phyloP scores from a whole-genome alignment of 2,888 invertebrate genomes.

The Caenorhabditis angaria region DNA sequence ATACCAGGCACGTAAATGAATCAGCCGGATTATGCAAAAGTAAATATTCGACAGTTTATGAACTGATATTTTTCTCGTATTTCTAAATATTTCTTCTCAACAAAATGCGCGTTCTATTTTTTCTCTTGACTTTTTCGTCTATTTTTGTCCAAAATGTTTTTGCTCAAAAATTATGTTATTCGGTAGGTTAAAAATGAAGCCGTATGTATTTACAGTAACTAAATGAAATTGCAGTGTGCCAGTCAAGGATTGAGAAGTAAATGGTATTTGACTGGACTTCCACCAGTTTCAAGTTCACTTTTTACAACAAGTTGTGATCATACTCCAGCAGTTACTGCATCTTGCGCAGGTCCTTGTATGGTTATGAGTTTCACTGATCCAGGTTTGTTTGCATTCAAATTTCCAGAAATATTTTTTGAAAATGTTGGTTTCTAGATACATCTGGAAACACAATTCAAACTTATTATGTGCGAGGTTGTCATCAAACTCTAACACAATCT shows the following conservation, averaged over 20 bases:
- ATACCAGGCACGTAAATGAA: not conserved
- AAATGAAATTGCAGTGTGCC: constrained; percentile 37
- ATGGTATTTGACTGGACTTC: constrained; percentile 54
- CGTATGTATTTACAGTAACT: too few relatives aligned
- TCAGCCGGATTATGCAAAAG: not conserved
- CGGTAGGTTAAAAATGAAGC: too few relatives aligned
- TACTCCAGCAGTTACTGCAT: not conserved
- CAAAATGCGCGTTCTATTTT: not conserved
- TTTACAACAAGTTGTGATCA: constrained; percentile 14
- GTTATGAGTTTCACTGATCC: constrained; percentile 52
- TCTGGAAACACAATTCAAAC: constrained; percentile 5
- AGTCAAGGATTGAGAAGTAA: constrained; percentile 28
- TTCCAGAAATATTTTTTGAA: constrained; percentile 3
- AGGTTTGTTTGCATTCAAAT: constrained; percentile 14
- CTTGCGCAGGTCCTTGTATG: constrained; percentile 52
- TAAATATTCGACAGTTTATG: not conserved
- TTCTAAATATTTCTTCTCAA: not conserved
- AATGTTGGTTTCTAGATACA: constrained; percentile 13
- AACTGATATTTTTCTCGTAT: not conserved
- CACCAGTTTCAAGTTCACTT: constrained; percentile 32
- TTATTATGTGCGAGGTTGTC: constrained; percentile 47
- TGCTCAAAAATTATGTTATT: not conserved
- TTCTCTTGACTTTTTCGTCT: not conserved
- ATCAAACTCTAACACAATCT: constrained; percentile 43
- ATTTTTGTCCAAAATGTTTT: not conserved